These are phyloP conservation scores for Dryobotodes eremita DNA, from an alignment of 2,888 invertebrate species.

Conservation along the genomic window DNA sequence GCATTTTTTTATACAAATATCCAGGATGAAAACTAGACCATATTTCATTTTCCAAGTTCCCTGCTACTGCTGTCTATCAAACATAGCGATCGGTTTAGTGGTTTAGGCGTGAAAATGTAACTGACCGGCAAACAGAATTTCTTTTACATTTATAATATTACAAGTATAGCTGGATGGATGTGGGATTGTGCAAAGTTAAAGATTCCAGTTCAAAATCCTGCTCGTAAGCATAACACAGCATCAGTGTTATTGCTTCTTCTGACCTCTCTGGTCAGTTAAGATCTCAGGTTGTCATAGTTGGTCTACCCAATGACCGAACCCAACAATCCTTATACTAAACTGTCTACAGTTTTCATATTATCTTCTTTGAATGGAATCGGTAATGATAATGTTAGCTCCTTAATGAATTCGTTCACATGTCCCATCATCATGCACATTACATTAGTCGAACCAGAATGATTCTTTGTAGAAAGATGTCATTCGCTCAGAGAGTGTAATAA, in stretches of 20 bases:
- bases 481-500: conserved; percentile 76
- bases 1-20: background rate
- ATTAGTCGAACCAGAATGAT: conserved; percentile 75
- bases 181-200: background rate
- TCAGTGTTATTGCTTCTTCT: background rate
- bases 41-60: background rate
- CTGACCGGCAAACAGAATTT: background rate
- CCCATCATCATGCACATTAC: conserved; percentile 70
- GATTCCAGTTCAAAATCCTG: background rate
- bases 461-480: conserved; percentile 76
- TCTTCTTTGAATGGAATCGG: conserved; percentile 20
- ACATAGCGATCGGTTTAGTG: background rate
- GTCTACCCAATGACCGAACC: background rate
- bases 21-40: too few relatives aligned
- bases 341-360: background rate
- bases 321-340: background rate
- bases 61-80: background rate
- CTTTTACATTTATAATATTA: background rate
- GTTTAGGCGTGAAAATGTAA: background rate
- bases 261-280: background rate
- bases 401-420: conserved; percentile 84
- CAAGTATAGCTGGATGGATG: background rate
- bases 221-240: background rate
- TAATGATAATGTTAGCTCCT: conserved; percentile 63
- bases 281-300: background rate